Percentiles rank a stretch among this genome's conserved stretches.
phyloP scores from a whole-genome alignment of 2,888 invertebrate species.

The Eurytoma californica region DNA sequence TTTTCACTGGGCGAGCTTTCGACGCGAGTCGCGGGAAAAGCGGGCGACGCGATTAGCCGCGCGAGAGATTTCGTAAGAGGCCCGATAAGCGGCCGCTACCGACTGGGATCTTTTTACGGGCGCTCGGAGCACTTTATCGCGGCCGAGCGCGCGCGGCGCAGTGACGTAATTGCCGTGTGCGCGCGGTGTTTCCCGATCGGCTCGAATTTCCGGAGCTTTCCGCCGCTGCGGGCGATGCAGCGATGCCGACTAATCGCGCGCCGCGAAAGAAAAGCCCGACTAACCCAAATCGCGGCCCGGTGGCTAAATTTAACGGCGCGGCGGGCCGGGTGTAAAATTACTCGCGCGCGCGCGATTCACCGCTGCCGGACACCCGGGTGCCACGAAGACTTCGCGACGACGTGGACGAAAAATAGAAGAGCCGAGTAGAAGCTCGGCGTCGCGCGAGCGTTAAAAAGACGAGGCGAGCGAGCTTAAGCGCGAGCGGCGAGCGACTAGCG shows the following conservation, averaged over 20 bases:
- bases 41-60: background rate
- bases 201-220: too few species aligned
- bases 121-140: too few species aligned
- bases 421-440: background rate
- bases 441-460: conserved; percentile 27
- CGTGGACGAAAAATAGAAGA: background rate
- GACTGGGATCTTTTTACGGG: too few species aligned
- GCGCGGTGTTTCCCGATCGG: too few species aligned
- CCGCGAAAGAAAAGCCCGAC: conserved; percentile 35
- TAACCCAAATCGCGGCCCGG: conserved; percentile 23
- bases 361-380: background rate
- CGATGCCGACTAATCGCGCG: too few species aligned
- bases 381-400: background rate
- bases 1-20: background rate
- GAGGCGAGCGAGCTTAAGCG: conserved; percentile 55
- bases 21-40: background rate
- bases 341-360: background rate
- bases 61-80: too few species aligned
- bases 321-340: conserved; percentile 20
- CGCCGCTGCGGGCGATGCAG: background rate
- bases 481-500: conserved; percentile 57
- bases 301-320: conserved; percentile 25
- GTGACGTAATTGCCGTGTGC: too few species aligned
- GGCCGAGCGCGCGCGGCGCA: too few species aligned
- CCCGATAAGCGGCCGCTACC: too few species aligned